These are phyloP conservation scores for Entomobrya proxima DNA, from an alignment of 2,888 invertebrate species.

Conservation along the genomic window DNA sequence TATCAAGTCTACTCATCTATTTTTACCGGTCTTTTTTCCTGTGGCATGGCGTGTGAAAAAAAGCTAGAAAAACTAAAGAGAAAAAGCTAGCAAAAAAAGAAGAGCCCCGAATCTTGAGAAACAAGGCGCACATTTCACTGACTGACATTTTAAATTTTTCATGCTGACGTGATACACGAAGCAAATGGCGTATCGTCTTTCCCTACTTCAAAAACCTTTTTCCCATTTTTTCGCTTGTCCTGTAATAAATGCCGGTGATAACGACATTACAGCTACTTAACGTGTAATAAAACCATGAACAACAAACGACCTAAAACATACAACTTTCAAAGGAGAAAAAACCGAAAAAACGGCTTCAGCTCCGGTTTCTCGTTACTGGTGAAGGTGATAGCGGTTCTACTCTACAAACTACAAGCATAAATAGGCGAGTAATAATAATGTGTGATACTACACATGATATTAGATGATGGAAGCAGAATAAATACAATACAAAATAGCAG, in stretches of 20 bases:
- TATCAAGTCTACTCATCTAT: neutral
- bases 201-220: neutral
- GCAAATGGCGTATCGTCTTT: neutral
- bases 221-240: neutral
- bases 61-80: too few relatives aligned
- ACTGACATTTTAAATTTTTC: constrained; percentile 47
- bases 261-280: constrained; percentile 46
- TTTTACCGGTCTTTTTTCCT: neutral
- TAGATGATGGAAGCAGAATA: neutral
- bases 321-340: neutral
- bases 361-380: neutral
- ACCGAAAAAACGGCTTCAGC: too few relatives aligned
- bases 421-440: constrained; percentile 31
- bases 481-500: neutral
- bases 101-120: too few relatives aligned
- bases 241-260: constrained; percentile 26
- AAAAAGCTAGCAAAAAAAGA: too few relatives aligned
- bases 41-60: neutral
- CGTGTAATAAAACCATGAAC: constrained; percentile 36
- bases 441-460: constrained; percentile 6
- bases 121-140: neutral
- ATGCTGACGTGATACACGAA: constrained; percentile 28
- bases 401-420: neutral
- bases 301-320: neutral
- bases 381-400: constrained; percentile 4